Evolutionary conservation across 2,888 invertebrate genomes (phyloP), one percentile per base, ranked within the genome.

Genomic region (Balanococcus diminutus): DNA sequence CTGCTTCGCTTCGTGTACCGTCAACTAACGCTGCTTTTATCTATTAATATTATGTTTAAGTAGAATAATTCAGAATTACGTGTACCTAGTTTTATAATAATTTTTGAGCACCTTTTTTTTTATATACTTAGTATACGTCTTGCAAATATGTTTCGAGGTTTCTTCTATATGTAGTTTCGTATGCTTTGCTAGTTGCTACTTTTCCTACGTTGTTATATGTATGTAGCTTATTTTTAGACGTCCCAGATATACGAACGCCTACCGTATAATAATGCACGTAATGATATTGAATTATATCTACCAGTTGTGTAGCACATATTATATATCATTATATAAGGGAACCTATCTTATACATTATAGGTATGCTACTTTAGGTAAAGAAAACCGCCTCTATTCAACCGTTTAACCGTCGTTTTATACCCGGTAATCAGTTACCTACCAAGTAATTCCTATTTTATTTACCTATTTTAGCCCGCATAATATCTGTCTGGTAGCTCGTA

Each of bases 1-100:
- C n/a, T n/a, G n/a, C 9, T 28, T 28, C 14, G 14, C 28, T 28
- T 67, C 28, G 67, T 28, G 28, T 67, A 28, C 67, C 67, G 28
- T 28, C 67, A 28, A 67, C 28, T 67, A 67, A 67, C 67, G 28
- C 67, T 67, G 28, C 16, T 67, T 67, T 67, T 67, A 67, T 67
- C 56, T 56, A 56, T 56, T 56, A 56, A 14, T 67, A 67, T 5
- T 25, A 25, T 28, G 28, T 28, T 4, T 28, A 25, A 19, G 67
- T 28, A n/a, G 28, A 67, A 67, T 67, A 11, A 28, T 67, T n/a
- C n/a, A n/a, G n/a, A n/a, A n/a, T n/a, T n/a, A n/a, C 67, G 61
- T 67, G 8, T 14, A 67, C 28, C 8, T 67, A 16, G 9, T 67
- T 67, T 11, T 28, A 67, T 42, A 56, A 56, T 56, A 67, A 67